Conservation (phyloP, 2,888 invertebrate species). For the Polydrusus pterygomalis region DNA sequence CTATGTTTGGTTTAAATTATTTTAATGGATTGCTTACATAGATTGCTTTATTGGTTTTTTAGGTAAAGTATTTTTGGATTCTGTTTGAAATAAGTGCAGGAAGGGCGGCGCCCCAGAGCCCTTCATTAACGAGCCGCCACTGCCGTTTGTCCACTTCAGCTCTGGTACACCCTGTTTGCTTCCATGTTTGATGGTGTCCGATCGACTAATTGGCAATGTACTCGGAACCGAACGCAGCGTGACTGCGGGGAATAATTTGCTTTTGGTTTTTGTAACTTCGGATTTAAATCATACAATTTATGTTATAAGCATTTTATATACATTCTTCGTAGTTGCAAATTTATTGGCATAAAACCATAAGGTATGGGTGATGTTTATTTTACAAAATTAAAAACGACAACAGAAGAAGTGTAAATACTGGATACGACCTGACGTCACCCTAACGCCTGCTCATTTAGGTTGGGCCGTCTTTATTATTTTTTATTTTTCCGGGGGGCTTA, state of each 20-base stretch:
- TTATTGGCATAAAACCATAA: neutral
- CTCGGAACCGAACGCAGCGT: slow-evolving; percentile 50
- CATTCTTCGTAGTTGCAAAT: neutral
- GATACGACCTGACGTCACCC: too few species aligned
- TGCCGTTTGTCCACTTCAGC: neutral
- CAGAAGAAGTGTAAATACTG: too few species aligned
- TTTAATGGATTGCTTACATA: too few species aligned
- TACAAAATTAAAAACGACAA: neutral
- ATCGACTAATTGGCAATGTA: slow-evolving; percentile 44
- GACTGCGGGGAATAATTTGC: slow-evolving; percentile 47
- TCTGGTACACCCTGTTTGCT: slow-evolving; percentile 9
- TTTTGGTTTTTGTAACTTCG: slow-evolving; percentile 19
- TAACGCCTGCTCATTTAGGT: too few species aligned
- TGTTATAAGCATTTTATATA: slow-evolving; percentile 16
- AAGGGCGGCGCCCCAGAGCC: too few species aligned
- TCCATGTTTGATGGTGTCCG: slow-evolving; percentile 21
- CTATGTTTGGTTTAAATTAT: too few species aligned
- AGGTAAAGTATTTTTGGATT: too few species aligned
- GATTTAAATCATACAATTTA: slow-evolving; percentile 35
- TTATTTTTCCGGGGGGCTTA: too few species aligned
- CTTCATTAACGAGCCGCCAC: too few species aligned
- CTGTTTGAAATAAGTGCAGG: too few species aligned
- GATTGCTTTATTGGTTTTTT: too few species aligned
- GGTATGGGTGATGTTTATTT: neutral
- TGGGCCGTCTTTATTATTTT: too few species aligned